phyloP scores from a whole-genome alignment of 2,113 vertebrate genomes.

The Arenaria interpres region DNA sequence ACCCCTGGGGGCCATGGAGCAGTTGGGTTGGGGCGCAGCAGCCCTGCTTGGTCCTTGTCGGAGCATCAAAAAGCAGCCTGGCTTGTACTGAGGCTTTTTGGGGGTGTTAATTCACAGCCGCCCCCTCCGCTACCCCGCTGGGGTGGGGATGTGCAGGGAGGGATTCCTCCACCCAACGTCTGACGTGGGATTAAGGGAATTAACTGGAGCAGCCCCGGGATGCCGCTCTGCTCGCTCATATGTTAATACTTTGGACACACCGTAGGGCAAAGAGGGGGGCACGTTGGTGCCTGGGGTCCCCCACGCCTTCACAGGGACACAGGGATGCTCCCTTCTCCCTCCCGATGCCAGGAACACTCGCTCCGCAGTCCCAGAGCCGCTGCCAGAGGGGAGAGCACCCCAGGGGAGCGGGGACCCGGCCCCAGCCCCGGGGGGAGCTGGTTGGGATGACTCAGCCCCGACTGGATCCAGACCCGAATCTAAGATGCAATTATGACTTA shows the following conservation, averaged over 20 bases:
- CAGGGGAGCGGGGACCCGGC: neutral
- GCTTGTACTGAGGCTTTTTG: neutral
- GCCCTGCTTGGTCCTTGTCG: neutral
- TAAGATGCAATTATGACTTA: constrained; percentile 54
- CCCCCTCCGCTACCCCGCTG: fast-evolving
- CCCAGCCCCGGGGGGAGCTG: neutral
- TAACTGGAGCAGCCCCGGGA: neutral
- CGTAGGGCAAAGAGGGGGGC: fast-evolving
- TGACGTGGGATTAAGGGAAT: neutral
- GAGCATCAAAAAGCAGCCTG: neutral
- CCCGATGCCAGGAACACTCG: neutral
- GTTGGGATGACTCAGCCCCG: constrained; percentile 28
- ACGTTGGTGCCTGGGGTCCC: fast-evolving
- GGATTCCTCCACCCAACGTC: fast-evolving
- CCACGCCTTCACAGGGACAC: neutral
- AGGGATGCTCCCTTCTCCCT: neutral
- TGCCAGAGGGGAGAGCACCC: neutral
- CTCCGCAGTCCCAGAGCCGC: fast-evolving
- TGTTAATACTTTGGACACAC: fast-evolving
- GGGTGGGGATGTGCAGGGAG: neutral
- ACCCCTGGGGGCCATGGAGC: neutral
- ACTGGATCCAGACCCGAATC: constrained; percentile 6
- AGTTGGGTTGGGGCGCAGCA: neutral
- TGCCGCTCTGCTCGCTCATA: fast-evolving
- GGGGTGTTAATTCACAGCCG: neutral